A percentile compares a stretch with the other conserved stretches of the same genome.
Conservation (phyloP, 2,888 invertebrate species). For the Digitonthophagus gazella region DNA sequence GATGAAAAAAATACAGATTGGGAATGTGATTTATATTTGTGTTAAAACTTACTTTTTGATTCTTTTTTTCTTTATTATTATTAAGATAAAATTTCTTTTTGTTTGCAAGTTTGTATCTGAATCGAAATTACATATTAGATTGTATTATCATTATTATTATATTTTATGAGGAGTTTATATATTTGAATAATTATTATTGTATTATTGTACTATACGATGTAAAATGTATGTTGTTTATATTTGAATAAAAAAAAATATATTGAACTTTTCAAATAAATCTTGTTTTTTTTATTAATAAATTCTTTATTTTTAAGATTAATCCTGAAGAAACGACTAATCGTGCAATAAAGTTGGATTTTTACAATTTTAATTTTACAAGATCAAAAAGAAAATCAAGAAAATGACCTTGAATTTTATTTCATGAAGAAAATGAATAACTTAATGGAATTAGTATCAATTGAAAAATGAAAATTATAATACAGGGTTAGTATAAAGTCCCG, state of each 20-base stretch:
- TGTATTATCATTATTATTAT: conserved; percentile 10
- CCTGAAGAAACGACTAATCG: too few species aligned
- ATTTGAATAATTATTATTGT: conserved; percentile 36
- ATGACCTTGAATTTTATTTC: too few species aligned
- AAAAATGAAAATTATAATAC: too few species aligned
- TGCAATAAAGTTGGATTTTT: too few species aligned
- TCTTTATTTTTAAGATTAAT: too few species aligned
- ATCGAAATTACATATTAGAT: conserved; percentile 31
- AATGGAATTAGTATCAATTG: too few species aligned
- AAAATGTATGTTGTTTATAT: conserved; percentile 44
- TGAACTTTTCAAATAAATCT: background rate
- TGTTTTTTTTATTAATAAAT: background rate
- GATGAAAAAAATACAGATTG: too few species aligned
- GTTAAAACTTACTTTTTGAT: background rate
- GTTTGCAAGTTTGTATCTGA: conserved; percentile 32
- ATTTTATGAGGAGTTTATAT: conserved; percentile 11
- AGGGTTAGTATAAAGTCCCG: too few species aligned
- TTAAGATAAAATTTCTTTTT: conserved; percentile 35
- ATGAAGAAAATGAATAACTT: too few species aligned
- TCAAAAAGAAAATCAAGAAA: too few species aligned
- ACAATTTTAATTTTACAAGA: too few species aligned
- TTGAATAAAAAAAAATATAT: conserved; percentile 40
- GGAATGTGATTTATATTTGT: background rate
- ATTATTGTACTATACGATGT: conserved; percentile 32
- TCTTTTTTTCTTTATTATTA: conserved; percentile 30